Evolutionary conservation across 2,888 invertebrate species (phyloP).

Genomic region (Mesorhabditis sp.): DNA sequence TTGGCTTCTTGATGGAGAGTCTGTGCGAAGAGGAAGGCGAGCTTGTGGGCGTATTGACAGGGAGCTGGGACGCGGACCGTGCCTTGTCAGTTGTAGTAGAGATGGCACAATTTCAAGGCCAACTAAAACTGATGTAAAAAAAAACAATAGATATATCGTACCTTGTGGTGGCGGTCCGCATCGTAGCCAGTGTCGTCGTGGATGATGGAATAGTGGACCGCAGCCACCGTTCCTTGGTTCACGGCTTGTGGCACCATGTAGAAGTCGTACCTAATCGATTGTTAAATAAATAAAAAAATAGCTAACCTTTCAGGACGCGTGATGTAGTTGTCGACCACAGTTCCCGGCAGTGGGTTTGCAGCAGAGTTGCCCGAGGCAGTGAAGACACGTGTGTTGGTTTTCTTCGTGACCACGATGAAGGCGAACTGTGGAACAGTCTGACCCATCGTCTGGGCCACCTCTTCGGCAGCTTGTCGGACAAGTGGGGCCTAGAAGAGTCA

Average conservation of each 20-base stretch:
- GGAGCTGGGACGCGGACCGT: constrained; percentile 83
- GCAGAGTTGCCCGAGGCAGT: constrained; percentile 27
- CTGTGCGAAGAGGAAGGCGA: constrained; percentile 83
- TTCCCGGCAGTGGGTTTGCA: constrained; percentile 79
- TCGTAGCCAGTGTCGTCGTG: constrained; percentile 70
- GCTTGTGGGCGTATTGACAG: constrained; percentile 88
- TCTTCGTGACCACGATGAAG: constrained; percentile 83
- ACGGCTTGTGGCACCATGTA: constrained; percentile 82
- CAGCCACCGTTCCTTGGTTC: constrained; percentile 80
- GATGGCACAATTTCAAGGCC: constrained; percentile 79
- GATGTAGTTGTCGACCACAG: constrained; percentile 72
- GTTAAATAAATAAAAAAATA: no score
- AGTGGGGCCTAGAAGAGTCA: constrained; percentile 54
- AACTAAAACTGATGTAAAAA: constrained; percentile 58
- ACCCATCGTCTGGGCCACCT: constrained; percentile 20
- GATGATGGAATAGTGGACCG: constrained; percentile 84
- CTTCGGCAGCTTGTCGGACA: constrained; percentile 28
- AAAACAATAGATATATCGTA: not conserved
- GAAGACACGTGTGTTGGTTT: constrained; percentile 74
- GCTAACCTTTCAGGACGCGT: not conserved
- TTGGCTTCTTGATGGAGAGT: constrained; percentile 66
- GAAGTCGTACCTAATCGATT: constrained; percentile 71
- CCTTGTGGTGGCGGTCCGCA: constrained; percentile 73
- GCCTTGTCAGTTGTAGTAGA: constrained; percentile 81
- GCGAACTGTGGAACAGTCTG: constrained; percentile 67